Percentiles rank a stretch among this genome's conserved stretches.
phyloP scores from a whole-genome alignment of 2,888 invertebrate species.

The Zaprionus bogoriensis region DNA sequence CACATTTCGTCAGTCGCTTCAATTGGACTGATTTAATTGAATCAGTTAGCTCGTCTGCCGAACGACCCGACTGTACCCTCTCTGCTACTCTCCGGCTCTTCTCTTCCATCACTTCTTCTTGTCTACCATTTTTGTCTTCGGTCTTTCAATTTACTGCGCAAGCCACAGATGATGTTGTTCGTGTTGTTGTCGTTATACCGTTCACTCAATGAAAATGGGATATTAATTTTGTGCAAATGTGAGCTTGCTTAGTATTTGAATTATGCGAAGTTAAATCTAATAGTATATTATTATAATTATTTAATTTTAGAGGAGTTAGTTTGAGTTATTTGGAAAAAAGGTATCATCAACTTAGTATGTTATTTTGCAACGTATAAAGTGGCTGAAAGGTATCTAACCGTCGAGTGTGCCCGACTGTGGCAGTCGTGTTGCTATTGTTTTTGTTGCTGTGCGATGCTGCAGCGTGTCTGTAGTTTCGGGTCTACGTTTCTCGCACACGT shows the following conservation, averaged over 20 bases:
- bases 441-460: constrained; percentile 26
- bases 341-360: no score
- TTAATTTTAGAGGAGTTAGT: no score
- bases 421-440: constrained; percentile 15
- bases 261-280: no score
- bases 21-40: constrained; percentile 83
- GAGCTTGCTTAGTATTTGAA: no score
- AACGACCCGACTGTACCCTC: not conserved
- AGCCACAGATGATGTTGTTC: constrained; percentile 25
- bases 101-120: not conserved
- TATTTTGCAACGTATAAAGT: no score
- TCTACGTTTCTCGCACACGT: constrained; percentile 69
- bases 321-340: no score
- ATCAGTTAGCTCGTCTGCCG: constrained; percentile 75
- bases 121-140: constrained; percentile 57
- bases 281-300: no score
- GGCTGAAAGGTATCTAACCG: no score
- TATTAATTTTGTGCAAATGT: no score
- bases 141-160: constrained; percentile 70
- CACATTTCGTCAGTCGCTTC: constrained; percentile 74
- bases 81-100: not conserved
- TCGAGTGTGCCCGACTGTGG: no score
- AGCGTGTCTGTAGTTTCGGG: constrained; percentile 61
- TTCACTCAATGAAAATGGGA: no score
- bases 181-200: not conserved